Base-by-base conservation (phyloP, 2,888 invertebrate species). In the Deroplatys truncata region DNA sequence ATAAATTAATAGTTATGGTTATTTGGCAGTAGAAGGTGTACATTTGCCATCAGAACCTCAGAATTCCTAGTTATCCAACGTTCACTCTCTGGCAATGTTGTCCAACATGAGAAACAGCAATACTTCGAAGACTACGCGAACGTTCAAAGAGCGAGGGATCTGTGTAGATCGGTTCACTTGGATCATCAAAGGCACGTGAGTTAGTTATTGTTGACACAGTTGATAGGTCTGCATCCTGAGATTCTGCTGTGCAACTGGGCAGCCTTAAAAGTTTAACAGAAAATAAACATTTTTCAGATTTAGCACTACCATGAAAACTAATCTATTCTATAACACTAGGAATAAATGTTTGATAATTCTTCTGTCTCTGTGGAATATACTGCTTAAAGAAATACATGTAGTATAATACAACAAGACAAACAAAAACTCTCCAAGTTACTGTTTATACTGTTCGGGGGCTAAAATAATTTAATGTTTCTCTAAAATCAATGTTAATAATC, bases 151-250 rank as follows among this genome's bases (percentile, higher is more conserved):
- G 94, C 3, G 98, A 98, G 0, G 98, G 98, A 94, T 98, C 98
- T 0, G 98, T 98, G 94, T 98, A 98, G 92, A 98, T 98, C 0
- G 98, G 98, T 93, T 98, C 98, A 93, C 98, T 98, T 82, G 98
- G 98, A 93, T 98, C 98, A 92, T 97, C 97, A 92, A 98, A 98
- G 88, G 94, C 91, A 93, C 94, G 35, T 20, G 86, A 88, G 28
- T 85, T 88, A 20, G 87, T 84, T 9, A 88, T 87, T 25, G 84
- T 85, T 43, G 89, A 88, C 13, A 90, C 85, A 16, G 31, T 35
- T 25, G 86, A 86, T 43, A 56, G 28, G 28, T 89, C 89, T 28
- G 82, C n/a, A 31, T 89, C 85, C 13, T 85, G 88, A 35, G 84
- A n/a, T 83, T 88, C 88, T 28, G 84, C 13, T 15, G 28, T 82